Evolutionary conservation across 2,797 vertebrate species (phyloP).

Genomic region (Siniperca obscura): DNA sequence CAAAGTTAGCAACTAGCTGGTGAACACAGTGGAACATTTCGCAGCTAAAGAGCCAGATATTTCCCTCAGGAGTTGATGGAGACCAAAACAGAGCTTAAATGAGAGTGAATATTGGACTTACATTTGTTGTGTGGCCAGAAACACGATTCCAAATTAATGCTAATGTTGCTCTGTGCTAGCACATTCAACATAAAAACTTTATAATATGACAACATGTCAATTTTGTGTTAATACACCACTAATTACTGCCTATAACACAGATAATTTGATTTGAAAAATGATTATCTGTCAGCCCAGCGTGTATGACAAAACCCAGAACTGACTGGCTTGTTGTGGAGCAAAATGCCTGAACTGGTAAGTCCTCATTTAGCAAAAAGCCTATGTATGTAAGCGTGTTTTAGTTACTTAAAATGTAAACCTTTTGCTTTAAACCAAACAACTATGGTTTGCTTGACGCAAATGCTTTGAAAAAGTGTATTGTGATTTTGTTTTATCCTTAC

Average conservation of each 20-base stretch:
- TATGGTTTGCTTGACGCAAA: not conserved
- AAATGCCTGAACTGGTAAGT: not conserved
- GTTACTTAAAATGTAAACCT: conserved; percentile 4
- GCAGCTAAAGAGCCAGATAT: not conserved
- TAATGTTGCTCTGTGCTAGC: not conserved
- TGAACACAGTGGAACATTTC: not conserved
- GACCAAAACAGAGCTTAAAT: not conserved
- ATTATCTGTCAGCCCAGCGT: not conserved
- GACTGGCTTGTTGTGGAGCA: not conserved
- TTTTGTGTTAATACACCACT: not conserved
- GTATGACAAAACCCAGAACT: not conserved
- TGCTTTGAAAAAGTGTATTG: conserved; percentile 2
- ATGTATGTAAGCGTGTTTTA: not conserved
- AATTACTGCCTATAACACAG: not conserved
- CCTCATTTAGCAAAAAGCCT: not conserved
- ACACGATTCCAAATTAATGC: not conserved
- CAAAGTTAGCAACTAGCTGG: too few relatives aligned
- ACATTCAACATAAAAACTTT: not conserved
- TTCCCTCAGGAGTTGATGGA: not conserved
- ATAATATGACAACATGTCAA: not conserved
- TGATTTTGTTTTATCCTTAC: conserved; percentile 25
- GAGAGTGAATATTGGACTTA: not conserved
- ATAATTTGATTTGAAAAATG: not conserved
- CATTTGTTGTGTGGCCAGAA: not conserved
- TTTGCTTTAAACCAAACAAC: conserved; percentile 10